phyloP scores from a whole-genome alignment of 2,113 vertebrate species.

The Nycticorax nycticorax region DNA sequence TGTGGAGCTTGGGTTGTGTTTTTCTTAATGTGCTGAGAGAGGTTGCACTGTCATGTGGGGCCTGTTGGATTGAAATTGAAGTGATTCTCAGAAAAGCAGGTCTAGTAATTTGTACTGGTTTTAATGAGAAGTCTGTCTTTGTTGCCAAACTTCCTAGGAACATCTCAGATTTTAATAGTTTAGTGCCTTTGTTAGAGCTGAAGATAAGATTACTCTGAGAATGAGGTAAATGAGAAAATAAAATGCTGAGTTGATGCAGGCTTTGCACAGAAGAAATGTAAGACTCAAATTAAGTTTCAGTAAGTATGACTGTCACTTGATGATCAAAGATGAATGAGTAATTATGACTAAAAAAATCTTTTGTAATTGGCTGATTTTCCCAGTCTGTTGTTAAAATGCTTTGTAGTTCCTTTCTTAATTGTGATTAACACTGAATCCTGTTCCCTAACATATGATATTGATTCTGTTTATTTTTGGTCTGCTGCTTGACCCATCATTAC shows the following conservation, averaged over 20 bases:
- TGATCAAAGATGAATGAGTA: background rate
- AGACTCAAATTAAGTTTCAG: background rate
- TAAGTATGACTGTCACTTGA: background rate
- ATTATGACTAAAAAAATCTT: background rate
- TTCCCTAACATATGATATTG: constrained; percentile 31
- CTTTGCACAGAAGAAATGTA: background rate
- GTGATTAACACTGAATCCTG: background rate
- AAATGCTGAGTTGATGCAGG: background rate
- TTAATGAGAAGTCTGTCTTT: background rate
- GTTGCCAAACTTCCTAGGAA: constrained; percentile 7
- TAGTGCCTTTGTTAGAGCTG: background rate
- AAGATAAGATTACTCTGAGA: background rate
- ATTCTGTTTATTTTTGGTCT: constrained; percentile 56
- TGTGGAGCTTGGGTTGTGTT: background rate
- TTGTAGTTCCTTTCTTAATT: background rate
- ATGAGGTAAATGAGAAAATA: background rate
- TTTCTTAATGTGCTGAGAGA: background rate
- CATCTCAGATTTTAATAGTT: background rate
- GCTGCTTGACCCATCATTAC: constrained; percentile 6
- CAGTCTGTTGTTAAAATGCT: background rate
- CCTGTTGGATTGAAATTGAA: background rate
- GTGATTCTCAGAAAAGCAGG: background rate
- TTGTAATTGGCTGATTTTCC: background rate
- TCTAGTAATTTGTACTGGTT: constrained; percentile 8
- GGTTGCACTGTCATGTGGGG: constrained; percentile 2